These are phyloP conservation scores for Drosophila formosana DNA, from an alignment of 2,888 invertebrate species.

Conservation along the genomic window DNA sequence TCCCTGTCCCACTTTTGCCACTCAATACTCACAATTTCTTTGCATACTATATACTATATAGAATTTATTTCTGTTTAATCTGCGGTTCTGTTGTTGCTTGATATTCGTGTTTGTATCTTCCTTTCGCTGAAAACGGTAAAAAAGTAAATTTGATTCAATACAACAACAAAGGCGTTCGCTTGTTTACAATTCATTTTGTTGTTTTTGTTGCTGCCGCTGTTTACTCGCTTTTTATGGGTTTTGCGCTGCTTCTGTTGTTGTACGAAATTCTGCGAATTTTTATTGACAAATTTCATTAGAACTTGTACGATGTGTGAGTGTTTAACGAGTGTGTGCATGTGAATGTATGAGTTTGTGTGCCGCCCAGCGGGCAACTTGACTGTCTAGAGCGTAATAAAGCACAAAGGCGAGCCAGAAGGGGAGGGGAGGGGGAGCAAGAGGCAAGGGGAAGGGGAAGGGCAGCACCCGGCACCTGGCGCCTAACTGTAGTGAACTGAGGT, in stretches of 20 bases:
- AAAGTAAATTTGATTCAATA: conserved; percentile 83
- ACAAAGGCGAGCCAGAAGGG: background rate
- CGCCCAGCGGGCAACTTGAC: conserved; percentile 22
- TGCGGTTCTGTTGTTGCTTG: conserved; percentile 3
- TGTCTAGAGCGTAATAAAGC: conserved; percentile 7
- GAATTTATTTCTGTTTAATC: conserved; percentile 28
- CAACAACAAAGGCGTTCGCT: conserved; percentile 51
- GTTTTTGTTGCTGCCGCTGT: conserved; percentile 28
- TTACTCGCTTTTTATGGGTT: conserved; percentile 53
- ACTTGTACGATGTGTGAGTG: conserved; percentile 60
- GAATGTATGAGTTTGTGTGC: conserved; percentile 6
- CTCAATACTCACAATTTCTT: background rate
- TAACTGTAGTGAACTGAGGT: conserved; percentile 75
- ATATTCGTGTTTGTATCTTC: conserved; percentile 63
- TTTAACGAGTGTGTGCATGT: background rate
- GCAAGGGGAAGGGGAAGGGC: background rate
- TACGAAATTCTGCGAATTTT: conserved; percentile 72
- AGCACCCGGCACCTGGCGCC: conserved; percentile 31
- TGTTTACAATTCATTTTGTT: conserved; percentile 47
- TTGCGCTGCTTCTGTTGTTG: conserved; percentile 47
- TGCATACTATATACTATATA: conserved; percentile 1
- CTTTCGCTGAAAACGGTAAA: conserved; percentile 84
- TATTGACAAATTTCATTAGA: conserved; percentile 81
- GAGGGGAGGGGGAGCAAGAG: background rate
- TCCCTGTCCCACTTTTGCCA: background rate